Conservation (phyloP, 2,797 vertebrate species). For the Oryzias dopingdopingensis region DNA sequence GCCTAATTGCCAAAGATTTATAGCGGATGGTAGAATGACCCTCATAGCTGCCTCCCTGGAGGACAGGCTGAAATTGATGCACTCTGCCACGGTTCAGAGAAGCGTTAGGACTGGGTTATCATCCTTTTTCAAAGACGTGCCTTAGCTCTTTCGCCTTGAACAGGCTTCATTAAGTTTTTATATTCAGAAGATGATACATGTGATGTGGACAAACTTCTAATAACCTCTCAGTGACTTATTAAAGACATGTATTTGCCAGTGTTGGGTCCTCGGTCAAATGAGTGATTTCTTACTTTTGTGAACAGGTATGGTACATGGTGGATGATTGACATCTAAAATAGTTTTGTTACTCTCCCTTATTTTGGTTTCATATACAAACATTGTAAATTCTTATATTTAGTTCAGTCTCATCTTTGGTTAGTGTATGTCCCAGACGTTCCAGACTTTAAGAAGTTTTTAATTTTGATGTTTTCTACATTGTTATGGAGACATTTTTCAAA, state of each 20-base stretch:
- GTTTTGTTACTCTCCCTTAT: too few species aligned
- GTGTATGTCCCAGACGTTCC: too few species aligned
- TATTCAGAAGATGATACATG: constrained; percentile 44
- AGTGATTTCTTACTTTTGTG: background rate
- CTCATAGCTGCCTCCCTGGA: constrained; percentile 25
- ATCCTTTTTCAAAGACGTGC: constrained; percentile 33
- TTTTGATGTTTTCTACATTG: too few species aligned
- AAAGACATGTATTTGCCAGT: background rate
- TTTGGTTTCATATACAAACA: too few species aligned
- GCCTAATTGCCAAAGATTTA: constrained; percentile 47
- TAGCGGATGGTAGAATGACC: constrained; percentile 29
- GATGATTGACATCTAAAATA: too few species aligned
- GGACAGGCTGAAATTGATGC: constrained; percentile 42
- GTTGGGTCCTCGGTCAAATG: constrained; percentile 5
- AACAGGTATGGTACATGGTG: too few species aligned
- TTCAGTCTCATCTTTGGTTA: too few species aligned
- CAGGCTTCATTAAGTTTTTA: constrained; percentile 57
- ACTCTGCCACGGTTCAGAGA: constrained; percentile 26
- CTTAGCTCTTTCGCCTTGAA: constrained; percentile 34
- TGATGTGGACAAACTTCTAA: constrained; percentile 45
- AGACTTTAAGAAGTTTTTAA: too few species aligned
- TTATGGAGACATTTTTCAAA: too few species aligned
- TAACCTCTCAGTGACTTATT: constrained; percentile 24
- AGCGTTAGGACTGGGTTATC: constrained; percentile 33
- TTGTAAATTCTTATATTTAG: too few species aligned